A percentile compares a stretch with the other conserved stretches of the same genome.
Evolutionary conservation across 2,797 vertebrate genomes (phyloP).

Genomic region (Lepus oiostolus): DNA sequence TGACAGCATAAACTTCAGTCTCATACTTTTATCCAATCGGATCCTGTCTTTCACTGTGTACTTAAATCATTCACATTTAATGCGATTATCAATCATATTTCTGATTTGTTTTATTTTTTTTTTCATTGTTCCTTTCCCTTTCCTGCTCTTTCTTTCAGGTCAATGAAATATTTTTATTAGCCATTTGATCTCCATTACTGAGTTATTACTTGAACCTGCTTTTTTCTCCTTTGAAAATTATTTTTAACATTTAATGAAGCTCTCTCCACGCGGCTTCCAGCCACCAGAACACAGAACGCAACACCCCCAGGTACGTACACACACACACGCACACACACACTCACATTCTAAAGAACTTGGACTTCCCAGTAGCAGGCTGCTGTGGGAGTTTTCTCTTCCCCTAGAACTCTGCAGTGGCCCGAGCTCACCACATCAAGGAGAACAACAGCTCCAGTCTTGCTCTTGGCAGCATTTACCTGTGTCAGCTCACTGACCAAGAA

Average conservation of each 20-base stretch:
- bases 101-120: background rate
- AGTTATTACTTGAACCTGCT: background rate
- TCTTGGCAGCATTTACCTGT: constrained; percentile 91
- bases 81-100: background rate
- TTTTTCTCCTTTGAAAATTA: background rate
- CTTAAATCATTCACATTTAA: background rate
- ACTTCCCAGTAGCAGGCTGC: constrained; percentile 91
- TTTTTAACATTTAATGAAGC: background rate
- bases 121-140: background rate
- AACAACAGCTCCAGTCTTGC: constrained; percentile 91
- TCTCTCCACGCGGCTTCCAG: constrained; percentile 78
- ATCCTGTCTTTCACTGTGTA: background rate
- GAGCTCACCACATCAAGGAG: constrained; percentile 93
- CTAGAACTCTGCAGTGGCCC: constrained; percentile 91
- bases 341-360: constrained; percentile 91
- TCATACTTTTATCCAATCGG: background rate
- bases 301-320: too few species aligned
- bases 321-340: too few species aligned
- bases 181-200: background rate
- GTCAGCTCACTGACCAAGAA: constrained; percentile 94
- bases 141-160: background rate
- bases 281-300: constrained; percentile 90
- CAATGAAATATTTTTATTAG: background rate
- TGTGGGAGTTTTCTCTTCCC: constrained; percentile 93
- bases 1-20: background rate